phyloP scores from a whole-genome alignment of 2,888 invertebrate species.

The Vesta saturnalis region DNA sequence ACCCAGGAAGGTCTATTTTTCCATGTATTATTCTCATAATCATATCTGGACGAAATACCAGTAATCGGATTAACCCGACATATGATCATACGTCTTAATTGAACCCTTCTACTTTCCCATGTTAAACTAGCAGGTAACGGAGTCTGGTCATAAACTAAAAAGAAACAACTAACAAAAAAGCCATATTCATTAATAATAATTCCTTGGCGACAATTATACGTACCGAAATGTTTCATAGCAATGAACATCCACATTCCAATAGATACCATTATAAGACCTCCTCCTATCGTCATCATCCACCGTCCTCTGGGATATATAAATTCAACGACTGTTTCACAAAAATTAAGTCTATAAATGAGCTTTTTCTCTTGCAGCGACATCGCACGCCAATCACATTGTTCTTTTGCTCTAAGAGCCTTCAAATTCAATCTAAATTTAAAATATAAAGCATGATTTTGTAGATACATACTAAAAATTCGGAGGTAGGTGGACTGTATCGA shows the following conservation, averaged over 20 bases:
- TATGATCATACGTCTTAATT: constrained; percentile 80
- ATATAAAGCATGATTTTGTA: background rate
- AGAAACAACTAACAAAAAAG: too few relatives aligned
- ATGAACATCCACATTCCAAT: constrained; percentile 72
- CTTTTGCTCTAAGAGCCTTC: constrained; percentile 86
- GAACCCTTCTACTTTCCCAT: constrained; percentile 49
- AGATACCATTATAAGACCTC: constrained; percentile 66
- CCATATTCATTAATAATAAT: too few relatives aligned
- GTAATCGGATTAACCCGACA: constrained; percentile 80
- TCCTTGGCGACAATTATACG: too few relatives aligned
- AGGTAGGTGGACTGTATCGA: constrained; percentile 77
- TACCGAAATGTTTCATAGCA: constrained; percentile 69
- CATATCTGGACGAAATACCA: constrained; percentile 85
- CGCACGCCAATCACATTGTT: constrained; percentile 94
- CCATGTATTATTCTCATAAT: constrained; percentile 91
- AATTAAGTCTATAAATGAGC: constrained; percentile 88
- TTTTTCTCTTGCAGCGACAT: constrained; percentile 92
- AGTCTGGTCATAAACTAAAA: constrained; percentile 20
- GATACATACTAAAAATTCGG: constrained; percentile 72
- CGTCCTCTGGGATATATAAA: constrained; percentile 86
- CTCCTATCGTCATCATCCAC: constrained; percentile 81
- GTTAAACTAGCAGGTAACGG: background rate
- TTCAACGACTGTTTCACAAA: constrained; percentile 93
- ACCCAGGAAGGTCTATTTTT: constrained; percentile 62
- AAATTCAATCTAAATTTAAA: constrained; percentile 43